Evolutionary conservation across 2,113 vertebrate species (phyloP).

Genomic region (Thomomys bottae): DNA sequence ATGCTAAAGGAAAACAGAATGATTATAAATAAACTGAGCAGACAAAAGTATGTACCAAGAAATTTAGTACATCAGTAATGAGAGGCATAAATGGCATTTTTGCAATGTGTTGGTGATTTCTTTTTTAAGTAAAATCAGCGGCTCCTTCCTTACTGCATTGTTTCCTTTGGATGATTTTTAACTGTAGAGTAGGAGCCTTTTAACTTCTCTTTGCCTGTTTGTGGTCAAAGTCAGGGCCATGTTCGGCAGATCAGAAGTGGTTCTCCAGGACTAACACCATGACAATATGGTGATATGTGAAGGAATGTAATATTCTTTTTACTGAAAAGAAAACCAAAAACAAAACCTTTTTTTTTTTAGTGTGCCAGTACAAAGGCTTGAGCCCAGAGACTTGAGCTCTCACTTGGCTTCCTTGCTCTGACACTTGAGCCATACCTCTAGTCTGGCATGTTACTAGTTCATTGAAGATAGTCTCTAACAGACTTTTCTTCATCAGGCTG

Average conservation of each 20-base stretch:
- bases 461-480: too few species aligned
- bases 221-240: background rate
- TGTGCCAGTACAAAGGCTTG: too few species aligned
- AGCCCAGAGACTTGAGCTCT: too few species aligned
- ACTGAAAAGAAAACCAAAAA: too few species aligned
- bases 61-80: background rate
- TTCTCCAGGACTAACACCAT: background rate
- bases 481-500: too few species aligned
- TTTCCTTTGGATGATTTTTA: conserved; percentile 12
- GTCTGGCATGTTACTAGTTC: too few species aligned
- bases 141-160: background rate
- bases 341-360: too few species aligned
- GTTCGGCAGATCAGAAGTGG: background rate
- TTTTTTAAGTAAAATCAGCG: conserved; percentile 26
- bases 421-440: too few species aligned
- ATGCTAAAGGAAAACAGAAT: background rate
- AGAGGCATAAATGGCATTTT: conserved; percentile 13
- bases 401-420: too few species aligned
- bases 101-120: background rate
- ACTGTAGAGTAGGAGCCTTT: background rate
- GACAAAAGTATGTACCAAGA: background rate
- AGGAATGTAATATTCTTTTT: background rate
- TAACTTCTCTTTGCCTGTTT: background rate
- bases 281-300: background rate
- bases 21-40: background rate